phyloP scores from a whole-genome alignment of 2,797 vertebrate species.

The Myoxocephalus aenaeus region DNA sequence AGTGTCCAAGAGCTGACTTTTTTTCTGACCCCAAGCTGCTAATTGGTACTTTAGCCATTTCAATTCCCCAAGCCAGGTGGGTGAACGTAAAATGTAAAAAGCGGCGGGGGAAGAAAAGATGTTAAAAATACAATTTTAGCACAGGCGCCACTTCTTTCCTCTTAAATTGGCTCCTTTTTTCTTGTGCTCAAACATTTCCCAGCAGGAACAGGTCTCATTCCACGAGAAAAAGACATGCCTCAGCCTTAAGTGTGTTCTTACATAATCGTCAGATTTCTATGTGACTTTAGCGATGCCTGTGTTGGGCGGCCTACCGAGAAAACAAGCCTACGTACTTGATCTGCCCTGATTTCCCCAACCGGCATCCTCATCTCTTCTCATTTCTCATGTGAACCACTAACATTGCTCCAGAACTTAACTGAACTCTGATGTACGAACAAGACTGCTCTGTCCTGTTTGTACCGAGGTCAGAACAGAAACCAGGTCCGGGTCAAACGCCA shows the following conservation, averaged over 20 bases:
- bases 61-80: slow-evolving; percentile 59
- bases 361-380: slow-evolving; percentile 54
- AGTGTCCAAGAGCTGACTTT: slow-evolving; percentile 66
- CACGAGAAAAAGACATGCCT: slow-evolving; percentile 73
- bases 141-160: slow-evolving; percentile 46
- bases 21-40: slow-evolving; percentile 73
- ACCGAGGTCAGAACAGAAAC: slow-evolving; percentile 50
- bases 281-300: slow-evolving; percentile 67
- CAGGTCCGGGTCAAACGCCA: slow-evolving; percentile 44
- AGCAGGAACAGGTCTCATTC: slow-evolving; percentile 77
- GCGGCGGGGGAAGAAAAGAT: neutral
- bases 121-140: slow-evolving; percentile 38
- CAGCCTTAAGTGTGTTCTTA: slow-evolving; percentile 81
- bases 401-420: slow-evolving; percentile 51
- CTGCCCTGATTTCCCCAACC: slow-evolving; percentile 41
- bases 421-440: slow-evolving; percentile 52
- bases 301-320: slow-evolving; percentile 59
- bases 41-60: slow-evolving; percentile 76
- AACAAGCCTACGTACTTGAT: slow-evolving; percentile 66
- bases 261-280: slow-evolving; percentile 49
- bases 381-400: slow-evolving; percentile 79
- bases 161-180: slow-evolving; percentile 36
- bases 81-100: slow-evolving; percentile 7
- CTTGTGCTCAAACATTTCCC: slow-evolving; percentile 70
- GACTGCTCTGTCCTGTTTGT: slow-evolving; percentile 49